Base-by-base conservation (phyloP, 2,113 vertebrate species). In the Himantopus leucocephalus region DNA sequence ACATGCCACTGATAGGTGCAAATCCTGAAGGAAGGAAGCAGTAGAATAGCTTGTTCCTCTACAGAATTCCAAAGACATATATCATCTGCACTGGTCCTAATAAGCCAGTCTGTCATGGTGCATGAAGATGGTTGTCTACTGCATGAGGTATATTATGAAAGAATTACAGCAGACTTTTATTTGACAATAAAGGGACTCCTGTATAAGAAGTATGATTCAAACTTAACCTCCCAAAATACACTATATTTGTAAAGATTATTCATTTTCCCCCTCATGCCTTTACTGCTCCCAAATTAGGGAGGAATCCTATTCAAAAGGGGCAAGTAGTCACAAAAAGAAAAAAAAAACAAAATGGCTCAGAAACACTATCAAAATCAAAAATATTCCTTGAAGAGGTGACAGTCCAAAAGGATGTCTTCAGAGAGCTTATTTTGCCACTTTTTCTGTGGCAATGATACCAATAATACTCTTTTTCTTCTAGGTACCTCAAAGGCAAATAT, bases 1-100 rank as follows among this genome's bases (percentile, higher is more conserved):
- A 99, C 99, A 99, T 99, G 26, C 99, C 99, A 90, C 99, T 99
- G 97, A 99, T 99, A 12, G 99, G 99, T 34, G 99, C 99, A 92
- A 99, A 99, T 77, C 99, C 99, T 99, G 95, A 43, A 84, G 70
- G 91, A 73, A 94, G 92, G 66, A 95, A 41, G 45, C 50, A 87
- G 75, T 48, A 83, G 37, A 91, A 94, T 4, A 91, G 74, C 35
- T 91, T 79, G 76, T 95, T 75, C 91, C 59, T 90, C 62, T 77
- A 32, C 56, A 94, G 14, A 70, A 82, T 52, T 60, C 26, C 79
- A 71, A 88, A 64, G 3, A 41, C 12, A 22, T 27, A 1, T 5
- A 80, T 82, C 55, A 80, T 58, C 73, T 88, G 43, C 56, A 48
- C 18, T 30, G 59, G 8, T 29, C 59, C 62, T 43, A 91, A 93